These are phyloP conservation scores for Pachyuromys duprasi DNA, from an alignment of 2,797 vertebrate genomes.

Conservation along the genomic window DNA sequence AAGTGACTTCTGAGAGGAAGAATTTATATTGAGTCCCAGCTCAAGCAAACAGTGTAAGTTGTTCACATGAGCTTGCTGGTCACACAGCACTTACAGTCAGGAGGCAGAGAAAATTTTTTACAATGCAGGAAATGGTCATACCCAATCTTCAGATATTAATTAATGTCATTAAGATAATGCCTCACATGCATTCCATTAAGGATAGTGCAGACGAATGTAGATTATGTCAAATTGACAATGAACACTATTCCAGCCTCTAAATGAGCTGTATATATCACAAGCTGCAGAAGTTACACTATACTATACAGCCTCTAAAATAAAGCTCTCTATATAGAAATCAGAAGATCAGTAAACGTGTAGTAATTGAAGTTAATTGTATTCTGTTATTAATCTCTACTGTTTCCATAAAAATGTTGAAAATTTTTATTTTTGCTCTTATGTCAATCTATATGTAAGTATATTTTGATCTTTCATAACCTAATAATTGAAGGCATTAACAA, in stretches of 20 bases:
- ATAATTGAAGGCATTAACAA: not conserved
- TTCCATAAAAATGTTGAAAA: not conserved
- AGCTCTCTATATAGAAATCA: not conserved
- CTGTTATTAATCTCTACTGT: not conserved
- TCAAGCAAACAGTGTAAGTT: not conserved
- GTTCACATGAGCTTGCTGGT: not conserved
- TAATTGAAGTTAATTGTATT: not conserved
- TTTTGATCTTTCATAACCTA: not conserved
- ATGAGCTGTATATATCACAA: rapidly evolving
- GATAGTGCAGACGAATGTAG: not conserved
- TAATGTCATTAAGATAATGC: not conserved
- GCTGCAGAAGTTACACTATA: not conserved
- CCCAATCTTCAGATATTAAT: not conserved
- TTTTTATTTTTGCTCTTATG: not conserved
- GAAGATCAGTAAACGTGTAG: not conserved
- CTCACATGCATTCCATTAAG: not conserved
- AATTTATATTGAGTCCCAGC: not conserved
- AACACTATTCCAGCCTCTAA: not conserved
- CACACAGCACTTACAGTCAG: too few relatives aligned
- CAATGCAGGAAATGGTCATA: not conserved
- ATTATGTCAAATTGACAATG: not conserved
- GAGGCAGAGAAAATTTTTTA: not conserved
- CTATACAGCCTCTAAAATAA: not conserved
- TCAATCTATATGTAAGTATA: not conserved
- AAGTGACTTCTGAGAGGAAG: not conserved